Evolutionary conservation across 1,140 invertebrate genomes (phyloP), one percentile per base, ranked within the genome.

Genomic region (Gonioctena quinquepunctata): DNA sequence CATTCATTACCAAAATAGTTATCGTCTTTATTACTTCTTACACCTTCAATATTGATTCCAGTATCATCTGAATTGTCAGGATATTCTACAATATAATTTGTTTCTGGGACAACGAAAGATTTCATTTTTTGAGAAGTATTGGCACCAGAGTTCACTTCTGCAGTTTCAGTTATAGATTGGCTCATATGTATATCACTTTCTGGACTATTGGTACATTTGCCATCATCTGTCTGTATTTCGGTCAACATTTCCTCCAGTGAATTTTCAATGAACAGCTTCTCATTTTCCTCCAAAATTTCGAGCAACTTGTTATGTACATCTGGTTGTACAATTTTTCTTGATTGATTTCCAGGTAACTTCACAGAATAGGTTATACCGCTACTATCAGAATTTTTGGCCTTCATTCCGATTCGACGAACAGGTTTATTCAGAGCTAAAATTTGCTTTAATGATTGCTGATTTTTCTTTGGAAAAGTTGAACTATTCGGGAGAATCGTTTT

Each of bases 231-330:
- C 18, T 19, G 52, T 21, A 23, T 13, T 54, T 54, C 52, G 8
- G 3, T 54, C 22, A 54, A 18, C 1, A 16, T 18, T 19, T 54
- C 13, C 22, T 21, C 19, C 52, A 23, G 19, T 8, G 52, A 23
- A 54, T 54, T 22, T 54, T 54, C 52, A 23, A 54, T 54, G 8
- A 18, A 54, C 13, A 62, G 60, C 18, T 48, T 62, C 13, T 62
- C 33, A 22, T 62, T 62, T 48, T 62, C 60, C 13, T 48, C 18
- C 28, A 62, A 27, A 42, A 62, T 33, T 48, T 62, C 27, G n/a
- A 62, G 11, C 4, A 62, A 16, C 16, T 21, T 25, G 6, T 23
- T 59, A n/a, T 22, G 60, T 11, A 62, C 21, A 13, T 62, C 60
- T 11, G 60, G 13, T 48, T 33, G 33, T 5, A 42, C 42, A 16